phyloP scores from a whole-genome alignment of 1,140 invertebrate species.

The Copidosoma floridanum region DNA sequence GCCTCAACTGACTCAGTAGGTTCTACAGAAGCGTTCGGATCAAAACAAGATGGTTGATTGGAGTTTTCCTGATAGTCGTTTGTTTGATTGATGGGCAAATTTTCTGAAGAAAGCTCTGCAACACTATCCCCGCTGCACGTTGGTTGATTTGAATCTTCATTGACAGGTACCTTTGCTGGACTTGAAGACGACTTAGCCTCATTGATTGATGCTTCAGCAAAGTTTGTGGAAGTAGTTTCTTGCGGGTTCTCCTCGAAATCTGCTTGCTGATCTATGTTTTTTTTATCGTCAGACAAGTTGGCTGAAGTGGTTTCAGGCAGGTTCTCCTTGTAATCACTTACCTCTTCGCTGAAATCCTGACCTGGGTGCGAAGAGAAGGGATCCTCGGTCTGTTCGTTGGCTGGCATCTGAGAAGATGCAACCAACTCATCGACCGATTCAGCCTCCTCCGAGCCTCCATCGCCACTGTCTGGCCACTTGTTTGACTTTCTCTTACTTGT shows the following conservation, averaged over 20 bases:
- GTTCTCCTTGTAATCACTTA: constrained; percentile 57
- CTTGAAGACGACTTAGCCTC: constrained; percentile 19
- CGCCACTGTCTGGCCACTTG: constrained; percentile 53
- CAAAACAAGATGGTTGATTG: background rate
- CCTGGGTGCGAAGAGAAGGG: constrained; percentile 47
- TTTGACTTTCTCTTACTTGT: constrained; percentile 46
- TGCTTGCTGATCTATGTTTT: constrained; percentile 54
- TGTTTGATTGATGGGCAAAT: constrained; percentile 6
- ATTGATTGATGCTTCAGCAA: constrained; percentile 29
- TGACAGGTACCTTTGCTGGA: constrained; percentile 4
- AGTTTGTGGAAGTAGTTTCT: constrained; percentile 29
- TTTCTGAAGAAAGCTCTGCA: constrained; percentile 4
- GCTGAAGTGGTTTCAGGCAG: constrained; percentile 53
- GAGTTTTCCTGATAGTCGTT: constrained; percentile 4
- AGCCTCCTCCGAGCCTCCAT: constrained; percentile 50
- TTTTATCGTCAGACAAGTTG: constrained; percentile 57
- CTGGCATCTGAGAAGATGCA: constrained; percentile 37
- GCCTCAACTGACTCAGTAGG: background rate
- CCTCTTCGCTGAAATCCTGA: constrained; percentile 54
- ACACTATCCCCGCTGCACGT: background rate
- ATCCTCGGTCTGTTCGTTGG: constrained; percentile 43
- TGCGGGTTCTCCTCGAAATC: constrained; percentile 40
- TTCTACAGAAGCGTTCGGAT: background rate
- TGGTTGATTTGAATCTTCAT: constrained; percentile 5
- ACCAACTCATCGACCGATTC: constrained; percentile 50